Conservation (phyloP, 2,888 invertebrate species). For the Globia sparganii region DNA sequence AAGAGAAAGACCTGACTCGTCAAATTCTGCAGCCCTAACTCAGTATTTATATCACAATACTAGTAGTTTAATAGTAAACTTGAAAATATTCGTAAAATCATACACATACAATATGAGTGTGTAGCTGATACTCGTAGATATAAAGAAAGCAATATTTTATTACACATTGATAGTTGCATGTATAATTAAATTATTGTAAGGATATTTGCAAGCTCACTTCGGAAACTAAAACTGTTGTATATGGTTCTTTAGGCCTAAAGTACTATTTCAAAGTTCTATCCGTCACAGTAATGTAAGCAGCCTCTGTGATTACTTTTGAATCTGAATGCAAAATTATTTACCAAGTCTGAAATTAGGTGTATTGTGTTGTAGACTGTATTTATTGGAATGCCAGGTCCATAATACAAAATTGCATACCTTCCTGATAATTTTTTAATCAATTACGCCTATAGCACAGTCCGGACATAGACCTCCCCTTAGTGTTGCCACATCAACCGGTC, state of each 20-base stretch:
- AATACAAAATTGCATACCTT: neutral
- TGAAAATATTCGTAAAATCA: conserved; percentile 29
- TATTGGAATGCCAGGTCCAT: conserved; percentile 31
- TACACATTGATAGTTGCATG: conserved; percentile 62
- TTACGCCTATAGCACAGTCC: neutral
- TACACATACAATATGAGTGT: conserved; percentile 30
- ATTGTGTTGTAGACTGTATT: conserved; percentile 57
- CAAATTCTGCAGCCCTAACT: conserved; percentile 25
- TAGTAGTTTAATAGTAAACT: conserved; percentile 36
- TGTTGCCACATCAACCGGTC: neutral
- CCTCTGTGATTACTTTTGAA: conserved; percentile 63
- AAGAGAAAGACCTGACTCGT: conserved; percentile 23
- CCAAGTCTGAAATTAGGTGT: conserved; percentile 57
- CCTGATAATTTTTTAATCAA: neutral
- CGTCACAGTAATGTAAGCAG: conserved; percentile 64
- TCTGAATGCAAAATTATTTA: conserved; percentile 66
- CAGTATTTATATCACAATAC: conserved; percentile 55
- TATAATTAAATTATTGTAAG: conserved; percentile 35
- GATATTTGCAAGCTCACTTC: conserved; percentile 31
- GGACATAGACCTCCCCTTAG: neutral
- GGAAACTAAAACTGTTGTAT: conserved; percentile 56
- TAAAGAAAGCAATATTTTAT: conserved; percentile 75
- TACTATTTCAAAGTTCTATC: conserved; percentile 56
- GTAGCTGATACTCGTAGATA: conserved; percentile 67
- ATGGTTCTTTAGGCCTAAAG: conserved; percentile 66